These are phyloP conservation scores for Tryphoninae sp. DNA, from an alignment of 2,888 invertebrate genomes.

Conservation along the genomic window DNA sequence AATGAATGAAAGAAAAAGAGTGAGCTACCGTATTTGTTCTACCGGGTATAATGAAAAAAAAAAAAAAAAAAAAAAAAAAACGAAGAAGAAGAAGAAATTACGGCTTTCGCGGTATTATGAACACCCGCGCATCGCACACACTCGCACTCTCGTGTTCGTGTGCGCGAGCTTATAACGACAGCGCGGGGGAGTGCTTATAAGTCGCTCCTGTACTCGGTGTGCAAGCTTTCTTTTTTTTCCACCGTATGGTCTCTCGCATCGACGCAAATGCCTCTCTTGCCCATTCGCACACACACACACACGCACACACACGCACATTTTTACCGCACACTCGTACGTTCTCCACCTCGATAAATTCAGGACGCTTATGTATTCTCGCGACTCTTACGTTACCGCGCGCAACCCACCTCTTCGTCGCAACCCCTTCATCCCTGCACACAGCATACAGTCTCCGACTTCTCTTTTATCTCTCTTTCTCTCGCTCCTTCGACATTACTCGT, in stretches of 20 bases:
- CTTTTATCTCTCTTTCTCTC: constrained; percentile 14
- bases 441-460: constrained; percentile 10
- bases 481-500: constrained; percentile 12
- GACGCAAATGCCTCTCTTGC: constrained; percentile 22
- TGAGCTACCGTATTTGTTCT: constrained; percentile 71
- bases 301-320: constrained; percentile 14
- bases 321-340: constrained; percentile 32
- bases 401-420: constrained; percentile 36
- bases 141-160: neutral
- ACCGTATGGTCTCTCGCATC: constrained; percentile 24
- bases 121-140: constrained; percentile 56
- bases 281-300: constrained; percentile 5
- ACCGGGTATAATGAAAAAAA: constrained; percentile 74
- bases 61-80: constrained; percentile 61
- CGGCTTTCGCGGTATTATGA: constrained; percentile 73
- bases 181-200: constrained; percentile 51
- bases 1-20: constrained; percentile 57
- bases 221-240: constrained; percentile 26
- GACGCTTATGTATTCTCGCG: constrained; percentile 32
- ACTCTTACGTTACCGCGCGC: constrained; percentile 40
- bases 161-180: constrained; percentile 41
- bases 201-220: constrained; percentile 42
- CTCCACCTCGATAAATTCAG: constrained; percentile 47
- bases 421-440: neutral
- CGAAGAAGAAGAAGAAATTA: constrained; percentile 61